Percentiles rank a stretch among this genome's conserved stretches.
These are phyloP conservation scores for Macroramphosus scolopax DNA, from an alignment of 2,797 vertebrate species.

Conservation along the genomic window DNA sequence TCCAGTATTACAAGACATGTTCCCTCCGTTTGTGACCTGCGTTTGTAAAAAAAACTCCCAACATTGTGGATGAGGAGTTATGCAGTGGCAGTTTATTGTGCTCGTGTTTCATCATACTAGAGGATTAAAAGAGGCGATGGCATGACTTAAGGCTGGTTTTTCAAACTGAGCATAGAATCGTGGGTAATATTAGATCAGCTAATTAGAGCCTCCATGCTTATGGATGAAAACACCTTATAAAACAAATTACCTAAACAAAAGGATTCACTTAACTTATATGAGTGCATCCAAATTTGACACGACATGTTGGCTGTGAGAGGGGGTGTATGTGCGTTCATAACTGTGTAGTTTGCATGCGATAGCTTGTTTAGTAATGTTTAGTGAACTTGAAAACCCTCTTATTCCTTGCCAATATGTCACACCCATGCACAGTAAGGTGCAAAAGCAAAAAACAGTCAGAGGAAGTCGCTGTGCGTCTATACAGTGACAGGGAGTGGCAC, in stretches of 20 bases:
- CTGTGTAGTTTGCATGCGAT: too few species aligned
- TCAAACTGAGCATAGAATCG: too few species aligned
- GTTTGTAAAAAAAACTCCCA: conserved; percentile 11
- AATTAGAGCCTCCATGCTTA: neutral
- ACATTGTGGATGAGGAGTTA: neutral
- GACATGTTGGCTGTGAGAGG: too few species aligned
- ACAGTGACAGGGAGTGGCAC: conserved; percentile 66
- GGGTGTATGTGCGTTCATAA: too few species aligned
- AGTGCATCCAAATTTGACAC: conserved; percentile 5
- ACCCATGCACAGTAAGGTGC: too few species aligned
- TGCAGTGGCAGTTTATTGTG: too few species aligned
- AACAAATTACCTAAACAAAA: too few species aligned
- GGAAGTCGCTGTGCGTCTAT: conserved; percentile 56
- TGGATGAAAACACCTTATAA: conserved; percentile 14
- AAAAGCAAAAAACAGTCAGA: conserved; percentile 7
- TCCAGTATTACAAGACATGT: neutral
- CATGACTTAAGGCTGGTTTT: too few species aligned
- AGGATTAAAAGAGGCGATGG: too few species aligned
- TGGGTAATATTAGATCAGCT: too few species aligned
- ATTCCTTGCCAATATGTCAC: conserved; percentile 35
- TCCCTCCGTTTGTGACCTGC: neutral
- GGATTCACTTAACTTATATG: too few species aligned
- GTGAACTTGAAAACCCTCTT: conserved; percentile 31
- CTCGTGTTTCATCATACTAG: too few species aligned
- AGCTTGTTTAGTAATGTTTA: conserved; percentile 5